phyloP scores from a whole-genome alignment of 2,797 vertebrate species.

The Vireo griseus region DNA sequence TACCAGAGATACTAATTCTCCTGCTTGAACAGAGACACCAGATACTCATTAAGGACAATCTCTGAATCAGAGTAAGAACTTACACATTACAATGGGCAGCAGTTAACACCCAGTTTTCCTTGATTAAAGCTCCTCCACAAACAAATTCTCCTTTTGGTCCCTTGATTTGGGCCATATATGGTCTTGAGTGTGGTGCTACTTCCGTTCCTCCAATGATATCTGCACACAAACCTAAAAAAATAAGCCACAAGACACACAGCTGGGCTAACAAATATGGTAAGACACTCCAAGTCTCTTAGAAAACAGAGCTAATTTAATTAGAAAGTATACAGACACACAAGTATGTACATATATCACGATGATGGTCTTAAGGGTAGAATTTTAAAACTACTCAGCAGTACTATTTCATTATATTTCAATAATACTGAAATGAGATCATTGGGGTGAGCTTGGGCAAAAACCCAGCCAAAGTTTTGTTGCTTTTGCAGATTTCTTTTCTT shows the following conservation, averaged over 20 bases:
- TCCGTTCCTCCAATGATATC: conserved; percentile 69
- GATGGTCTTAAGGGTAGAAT: neutral
- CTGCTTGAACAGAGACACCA: neutral
- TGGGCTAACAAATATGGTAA: neutral
- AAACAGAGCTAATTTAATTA: neutral
- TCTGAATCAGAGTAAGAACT: neutral
- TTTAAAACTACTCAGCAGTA: neutral
- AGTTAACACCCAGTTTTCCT: conserved; percentile 57
- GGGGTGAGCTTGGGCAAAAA: neutral
- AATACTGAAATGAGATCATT: neutral
- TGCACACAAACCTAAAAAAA: conserved; percentile 55
- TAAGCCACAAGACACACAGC: neutral
- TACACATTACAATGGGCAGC: conserved; percentile 54
- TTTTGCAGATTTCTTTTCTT: neutral
- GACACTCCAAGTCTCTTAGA: neutral
- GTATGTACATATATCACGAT: neutral
- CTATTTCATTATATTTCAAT: neutral
- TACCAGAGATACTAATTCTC: neutral
- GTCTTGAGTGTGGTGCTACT: conserved; percentile 69
- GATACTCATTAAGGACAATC: neutral
- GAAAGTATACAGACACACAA: neutral
- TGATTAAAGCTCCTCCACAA: conserved; percentile 70
- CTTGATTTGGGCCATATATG: conserved; percentile 70
- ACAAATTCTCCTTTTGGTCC: rapidly evolving
- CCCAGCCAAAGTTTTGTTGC: neutral